Evolutionary conservation across 2,797 vertebrate genomes (phyloP).

Genomic region (Pangasius djambal): DNA sequence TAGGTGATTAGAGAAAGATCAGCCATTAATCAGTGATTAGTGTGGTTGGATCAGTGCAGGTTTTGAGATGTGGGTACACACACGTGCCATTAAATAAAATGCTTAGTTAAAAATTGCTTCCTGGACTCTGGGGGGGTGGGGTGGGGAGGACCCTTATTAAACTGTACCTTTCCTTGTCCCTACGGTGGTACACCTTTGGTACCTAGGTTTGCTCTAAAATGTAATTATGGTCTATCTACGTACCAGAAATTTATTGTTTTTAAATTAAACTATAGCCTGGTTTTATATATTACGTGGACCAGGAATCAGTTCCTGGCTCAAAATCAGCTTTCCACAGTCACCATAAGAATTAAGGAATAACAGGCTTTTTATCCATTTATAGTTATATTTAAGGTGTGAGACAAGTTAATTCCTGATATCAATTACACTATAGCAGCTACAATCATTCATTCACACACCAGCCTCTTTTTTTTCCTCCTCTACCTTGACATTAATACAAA

Average conservation of each 20-base stretch:
- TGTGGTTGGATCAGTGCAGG: background rate
- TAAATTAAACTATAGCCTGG: too few relatives aligned
- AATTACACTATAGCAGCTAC: background rate
- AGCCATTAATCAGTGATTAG: background rate
- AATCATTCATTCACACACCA: background rate
- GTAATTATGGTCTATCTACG: background rate
- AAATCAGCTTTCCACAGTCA: background rate
- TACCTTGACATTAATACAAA: background rate
- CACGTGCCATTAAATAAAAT: background rate
- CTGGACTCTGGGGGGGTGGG: too few relatives aligned
- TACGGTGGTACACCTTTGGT: background rate
- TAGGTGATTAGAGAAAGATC: background rate
- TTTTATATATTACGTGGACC: too few relatives aligned
- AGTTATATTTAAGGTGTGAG: background rate
- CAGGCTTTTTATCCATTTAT: background rate
- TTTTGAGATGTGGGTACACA: background rate
- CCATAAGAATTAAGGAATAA: background rate
- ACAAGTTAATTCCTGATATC: background rate
- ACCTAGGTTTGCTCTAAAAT: conserved; percentile 1
- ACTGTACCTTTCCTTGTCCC: background rate
- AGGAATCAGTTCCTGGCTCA: too few relatives aligned
- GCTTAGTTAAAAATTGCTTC: background rate
- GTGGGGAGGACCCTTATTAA: background rate
- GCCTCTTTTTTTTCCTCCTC: background rate
- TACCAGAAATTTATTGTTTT: too few relatives aligned